phyloP scores from a whole-genome alignment of 2,113 vertebrate species.

The Butastur rufipennis region DNA sequence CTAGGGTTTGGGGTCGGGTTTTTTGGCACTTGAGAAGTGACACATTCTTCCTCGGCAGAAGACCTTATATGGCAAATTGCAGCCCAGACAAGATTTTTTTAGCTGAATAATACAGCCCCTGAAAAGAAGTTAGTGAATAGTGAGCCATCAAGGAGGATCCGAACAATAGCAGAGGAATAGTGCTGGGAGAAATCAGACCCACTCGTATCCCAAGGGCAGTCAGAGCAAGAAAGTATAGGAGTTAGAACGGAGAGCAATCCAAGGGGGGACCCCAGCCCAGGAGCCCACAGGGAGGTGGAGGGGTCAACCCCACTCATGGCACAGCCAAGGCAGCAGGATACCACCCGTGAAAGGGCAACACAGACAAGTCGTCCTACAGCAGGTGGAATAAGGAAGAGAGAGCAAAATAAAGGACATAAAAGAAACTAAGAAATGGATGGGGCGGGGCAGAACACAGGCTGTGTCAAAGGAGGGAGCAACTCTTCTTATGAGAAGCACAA shows the following conservation, averaged over 20 bases:
- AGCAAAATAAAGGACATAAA: background rate
- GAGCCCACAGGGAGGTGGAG: background rate
- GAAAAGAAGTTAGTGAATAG: background rate
- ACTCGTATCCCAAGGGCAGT: background rate
- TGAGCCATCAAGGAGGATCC: background rate
- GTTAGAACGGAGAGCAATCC: background rate
- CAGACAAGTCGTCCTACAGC: background rate
- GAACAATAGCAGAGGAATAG: background rate
- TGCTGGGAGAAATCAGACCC: background rate
- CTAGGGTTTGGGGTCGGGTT: background rate
- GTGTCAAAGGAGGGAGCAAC: background rate
- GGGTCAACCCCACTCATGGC: background rate
- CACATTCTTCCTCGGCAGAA: background rate
- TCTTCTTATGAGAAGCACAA: background rate
- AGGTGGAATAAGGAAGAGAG: background rate
- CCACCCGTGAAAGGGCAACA: background rate
- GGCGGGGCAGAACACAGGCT: background rate
- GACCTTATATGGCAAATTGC: background rate
- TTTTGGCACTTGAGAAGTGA: background rate
- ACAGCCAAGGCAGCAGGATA: background rate
- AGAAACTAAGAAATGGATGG: background rate
- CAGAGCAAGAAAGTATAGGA: background rate
- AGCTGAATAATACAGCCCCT: background rate
- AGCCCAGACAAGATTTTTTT: background rate
- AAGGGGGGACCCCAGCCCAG: background rate